Conservation (phyloP, 2,888 invertebrate genomes). For the Tridacna gigas region DNA sequence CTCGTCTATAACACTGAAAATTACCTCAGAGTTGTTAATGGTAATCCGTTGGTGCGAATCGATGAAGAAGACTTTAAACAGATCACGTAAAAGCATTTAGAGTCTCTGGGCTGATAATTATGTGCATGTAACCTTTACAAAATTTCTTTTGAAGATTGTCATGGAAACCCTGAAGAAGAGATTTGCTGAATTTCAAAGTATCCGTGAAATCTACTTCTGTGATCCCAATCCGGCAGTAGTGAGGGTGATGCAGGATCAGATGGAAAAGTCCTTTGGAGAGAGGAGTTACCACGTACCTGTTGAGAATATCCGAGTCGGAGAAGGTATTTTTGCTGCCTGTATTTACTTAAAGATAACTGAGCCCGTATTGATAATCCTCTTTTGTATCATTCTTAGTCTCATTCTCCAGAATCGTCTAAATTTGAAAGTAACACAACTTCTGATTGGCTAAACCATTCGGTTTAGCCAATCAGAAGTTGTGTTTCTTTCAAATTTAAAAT, state of each 20-base stretch:
- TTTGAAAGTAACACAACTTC: no score
- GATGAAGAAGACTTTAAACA: no score
- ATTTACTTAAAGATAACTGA: no score
- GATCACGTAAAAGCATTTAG: neutral
- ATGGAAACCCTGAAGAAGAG: slow-evolving; percentile 28
- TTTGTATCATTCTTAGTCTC: no score
- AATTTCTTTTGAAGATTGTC: slow-evolving; percentile 27
- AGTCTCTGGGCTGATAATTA: neutral
- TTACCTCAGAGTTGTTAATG: no score
- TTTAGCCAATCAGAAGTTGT: no score
- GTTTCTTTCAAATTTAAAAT: no score
- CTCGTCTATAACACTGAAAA: no score
- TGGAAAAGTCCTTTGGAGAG: slow-evolving; percentile 39
- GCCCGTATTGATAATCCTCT: no score
- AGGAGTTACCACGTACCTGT: slow-evolving; percentile 50
- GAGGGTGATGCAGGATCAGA: slow-evolving; percentile 36
- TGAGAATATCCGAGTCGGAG: slow-evolving; percentile 35
- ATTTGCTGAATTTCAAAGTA: slow-evolving; percentile 1
- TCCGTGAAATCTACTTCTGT: slow-evolving; percentile 52
- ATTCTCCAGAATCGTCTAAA: no score
- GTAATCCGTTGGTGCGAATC: no score
- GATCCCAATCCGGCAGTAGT: slow-evolving; percentile 43
- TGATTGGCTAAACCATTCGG: no score
- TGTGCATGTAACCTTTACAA: neutral
- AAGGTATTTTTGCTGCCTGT: slow-evolving; percentile 27